A percentile compares a stretch with the other conserved stretches of the same genome.
Conservation (phyloP, 2,797 vertebrate species). For the Stomatorhinus walkeri region DNA sequence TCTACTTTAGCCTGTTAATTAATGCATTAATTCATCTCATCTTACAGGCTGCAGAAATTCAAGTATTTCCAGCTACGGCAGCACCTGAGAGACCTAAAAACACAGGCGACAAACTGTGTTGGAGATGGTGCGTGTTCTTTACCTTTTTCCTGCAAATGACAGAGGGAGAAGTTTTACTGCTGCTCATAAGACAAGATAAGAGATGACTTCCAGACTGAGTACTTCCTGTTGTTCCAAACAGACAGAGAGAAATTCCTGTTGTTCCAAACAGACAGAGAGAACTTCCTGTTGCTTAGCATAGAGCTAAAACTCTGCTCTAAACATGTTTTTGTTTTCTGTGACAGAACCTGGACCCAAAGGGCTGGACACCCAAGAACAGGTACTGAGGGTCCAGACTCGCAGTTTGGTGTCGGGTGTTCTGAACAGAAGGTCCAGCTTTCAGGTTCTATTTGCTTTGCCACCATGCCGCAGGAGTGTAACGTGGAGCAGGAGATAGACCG, state of each 20-base stretch:
- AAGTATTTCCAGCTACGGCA: conserved; percentile 62
- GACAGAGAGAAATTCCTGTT: background rate
- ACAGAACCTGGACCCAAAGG: conserved; percentile 19
- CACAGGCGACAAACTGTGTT: conserved; percentile 29
- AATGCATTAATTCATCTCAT: background rate
- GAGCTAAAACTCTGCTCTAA: background rate
- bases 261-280: background rate
- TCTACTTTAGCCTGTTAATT: background rate
- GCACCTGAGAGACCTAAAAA: conserved; percentile 48
- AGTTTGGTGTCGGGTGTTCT: background rate
- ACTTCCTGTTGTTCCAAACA: background rate
- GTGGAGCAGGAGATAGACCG: conserved; percentile 64
- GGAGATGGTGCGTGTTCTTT: conserved; percentile 37
- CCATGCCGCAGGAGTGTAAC: conserved; percentile 48
- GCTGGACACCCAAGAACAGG: conserved; percentile 20
- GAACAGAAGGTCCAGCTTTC: background rate
- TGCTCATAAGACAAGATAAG: background rate
- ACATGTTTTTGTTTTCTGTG: conserved; percentile 9
- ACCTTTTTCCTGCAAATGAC: background rate
- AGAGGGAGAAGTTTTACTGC: background rate
- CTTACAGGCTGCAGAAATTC: conserved; percentile 59
- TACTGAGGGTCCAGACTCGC: background rate
- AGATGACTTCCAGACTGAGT: background rate
- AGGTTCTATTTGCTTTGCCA: conserved; percentile 9
- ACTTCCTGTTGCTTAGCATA: background rate